Base-by-base conservation (phyloP, 2,797 vertebrate genomes). In the Acanthopagrus latus region DNA sequence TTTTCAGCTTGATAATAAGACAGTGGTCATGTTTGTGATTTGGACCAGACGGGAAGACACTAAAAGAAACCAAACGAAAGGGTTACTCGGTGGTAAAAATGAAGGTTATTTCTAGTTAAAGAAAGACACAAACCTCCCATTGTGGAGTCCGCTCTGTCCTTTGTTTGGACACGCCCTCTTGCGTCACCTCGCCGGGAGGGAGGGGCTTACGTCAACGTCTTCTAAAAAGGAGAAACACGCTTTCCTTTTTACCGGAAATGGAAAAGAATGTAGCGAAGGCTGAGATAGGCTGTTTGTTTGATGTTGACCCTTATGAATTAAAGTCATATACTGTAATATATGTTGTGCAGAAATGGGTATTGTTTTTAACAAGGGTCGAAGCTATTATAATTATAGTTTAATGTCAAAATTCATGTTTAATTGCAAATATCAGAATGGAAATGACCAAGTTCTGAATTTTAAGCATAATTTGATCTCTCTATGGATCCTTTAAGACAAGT, bases 91-190 rank as follows among this genome's bases (percentile, higher is more conserved):
- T 0, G 2, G 2, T 43, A 14, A 20, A 76, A 74, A 78, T 2
- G 3, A 11, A 8, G 2, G 2, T 62, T 80, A 66, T 54, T 76
- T 73, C 29, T 41, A 25, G 41, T 60, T 25, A 23, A 85, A 74
- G 47, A 80, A 87, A 89, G 41, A 69, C 82, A 95, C 95, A 57
- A 89, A 96, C 95, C 95, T 95, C 94, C 95, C 95, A 95, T 96
- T 86, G 88, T 85, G 74, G 87, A 92, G 80, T 94, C 91, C 62
- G 81, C 64, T 88, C 90, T 91, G 92, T 81, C 91, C 92, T 95
- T 87, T 81, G 86, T 83, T 75, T 85, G 63, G 87, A 83, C 81
- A 88, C 93, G 75, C 94, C 94, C 91, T 67, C 89, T 88, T 71
- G 89, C 81, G 89, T 85, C 82, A 91, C 1, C 46, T 0, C 82